Conservation (phyloP, 2,888 invertebrate species). For the Drosophila barbarae region DNA sequence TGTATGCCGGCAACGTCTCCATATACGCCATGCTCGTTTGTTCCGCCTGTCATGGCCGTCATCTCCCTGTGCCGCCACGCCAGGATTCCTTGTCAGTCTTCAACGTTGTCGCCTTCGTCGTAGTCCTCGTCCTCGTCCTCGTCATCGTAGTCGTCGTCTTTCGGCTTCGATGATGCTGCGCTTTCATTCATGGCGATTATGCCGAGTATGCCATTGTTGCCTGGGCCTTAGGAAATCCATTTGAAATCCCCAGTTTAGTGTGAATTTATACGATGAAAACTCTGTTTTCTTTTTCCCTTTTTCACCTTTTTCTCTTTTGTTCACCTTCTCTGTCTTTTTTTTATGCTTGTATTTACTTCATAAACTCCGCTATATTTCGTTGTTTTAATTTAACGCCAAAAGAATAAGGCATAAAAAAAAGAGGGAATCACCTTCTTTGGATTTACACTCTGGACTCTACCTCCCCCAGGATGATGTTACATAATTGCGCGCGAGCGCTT, state of each 20-base stretch:
- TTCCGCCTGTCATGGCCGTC: conserved; percentile 62
- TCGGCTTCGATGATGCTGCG: conserved; percentile 67
- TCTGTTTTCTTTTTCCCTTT: conserved; percentile 15
- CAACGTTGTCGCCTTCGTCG: conserved; percentile 21
- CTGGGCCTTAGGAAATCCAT: conserved; percentile 67
- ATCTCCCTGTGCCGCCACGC: conserved; percentile 28
- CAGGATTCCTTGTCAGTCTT: conserved; percentile 23
- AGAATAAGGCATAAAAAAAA: conserved; percentile 17
- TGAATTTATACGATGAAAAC: conserved; percentile 69
- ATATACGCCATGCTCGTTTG: conserved; percentile 60
- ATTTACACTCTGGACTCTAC: neutral
- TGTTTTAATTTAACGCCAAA: conserved; percentile 68
- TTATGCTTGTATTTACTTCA: conserved; percentile 40
- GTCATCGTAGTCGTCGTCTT: conserved; percentile 31
- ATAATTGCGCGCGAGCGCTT: conserved; percentile 59
- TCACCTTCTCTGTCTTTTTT: conserved; percentile 12
- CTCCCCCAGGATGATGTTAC: conserved; percentile 39
- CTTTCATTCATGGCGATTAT: conserved; percentile 72
- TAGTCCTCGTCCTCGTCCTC: conserved; percentile 24
- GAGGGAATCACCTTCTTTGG: conserved; percentile 18
- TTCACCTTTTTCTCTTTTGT: neutral
- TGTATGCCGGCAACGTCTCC: conserved; percentile 35
- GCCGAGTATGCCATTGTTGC: conserved; percentile 65
- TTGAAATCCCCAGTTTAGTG: conserved; percentile 74
- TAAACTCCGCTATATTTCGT: conserved; percentile 46